Percentiles rank a stretch among this genome's conserved stretches.
Evolutionary conservation across 2,888 invertebrate species (phyloP).

Genomic region (Scotopteryx bipunctaria): DNA sequence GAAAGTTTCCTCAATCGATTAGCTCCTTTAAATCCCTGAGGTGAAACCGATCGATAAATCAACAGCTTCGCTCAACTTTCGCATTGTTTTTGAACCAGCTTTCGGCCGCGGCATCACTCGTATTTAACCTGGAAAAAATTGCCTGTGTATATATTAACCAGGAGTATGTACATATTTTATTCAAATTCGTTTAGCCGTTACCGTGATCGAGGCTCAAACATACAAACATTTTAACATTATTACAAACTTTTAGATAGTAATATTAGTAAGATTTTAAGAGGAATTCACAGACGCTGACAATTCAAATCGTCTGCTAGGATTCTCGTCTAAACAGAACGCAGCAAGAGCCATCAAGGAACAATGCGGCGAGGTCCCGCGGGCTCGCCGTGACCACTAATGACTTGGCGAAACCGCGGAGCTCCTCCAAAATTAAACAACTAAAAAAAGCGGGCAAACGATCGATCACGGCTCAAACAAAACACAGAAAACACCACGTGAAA

Average conservation of each 20-base stretch:
- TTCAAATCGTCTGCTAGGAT: slow-evolving; percentile 8
- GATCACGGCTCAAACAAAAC: slow-evolving; percentile 79
- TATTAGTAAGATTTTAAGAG: background rate
- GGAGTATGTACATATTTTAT: too few relatives aligned
- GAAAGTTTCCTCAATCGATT: slow-evolving; percentile 25
- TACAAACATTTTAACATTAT: too few relatives aligned
- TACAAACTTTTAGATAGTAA: too few relatives aligned
- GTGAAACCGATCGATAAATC: slow-evolving; percentile 32
- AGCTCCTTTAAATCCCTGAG: slow-evolving; percentile 31
- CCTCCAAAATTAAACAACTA: slow-evolving; percentile 78
- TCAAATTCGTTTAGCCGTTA: too few relatives aligned
- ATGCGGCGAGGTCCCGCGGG: slow-evolving; percentile 49
- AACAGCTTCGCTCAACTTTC: slow-evolving; percentile 19
- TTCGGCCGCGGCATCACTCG: too few relatives aligned
- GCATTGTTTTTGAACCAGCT: slow-evolving; percentile 10
- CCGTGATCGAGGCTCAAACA: too few relatives aligned
- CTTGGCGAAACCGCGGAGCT: slow-evolving; percentile 75
- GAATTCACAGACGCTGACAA: slow-evolving; percentile 9
- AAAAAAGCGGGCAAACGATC: slow-evolving; percentile 79
- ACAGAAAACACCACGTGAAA: slow-evolving; percentile 72
- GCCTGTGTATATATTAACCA: too few relatives aligned
- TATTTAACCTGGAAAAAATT: too few relatives aligned
- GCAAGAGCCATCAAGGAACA: slow-evolving; percentile 59
- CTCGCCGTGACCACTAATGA: slow-evolving; percentile 64
- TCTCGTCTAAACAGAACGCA: slow-evolving; percentile 41